Conservation (phyloP, 2,888 invertebrate species). For the Tenthredo amoena region DNA sequence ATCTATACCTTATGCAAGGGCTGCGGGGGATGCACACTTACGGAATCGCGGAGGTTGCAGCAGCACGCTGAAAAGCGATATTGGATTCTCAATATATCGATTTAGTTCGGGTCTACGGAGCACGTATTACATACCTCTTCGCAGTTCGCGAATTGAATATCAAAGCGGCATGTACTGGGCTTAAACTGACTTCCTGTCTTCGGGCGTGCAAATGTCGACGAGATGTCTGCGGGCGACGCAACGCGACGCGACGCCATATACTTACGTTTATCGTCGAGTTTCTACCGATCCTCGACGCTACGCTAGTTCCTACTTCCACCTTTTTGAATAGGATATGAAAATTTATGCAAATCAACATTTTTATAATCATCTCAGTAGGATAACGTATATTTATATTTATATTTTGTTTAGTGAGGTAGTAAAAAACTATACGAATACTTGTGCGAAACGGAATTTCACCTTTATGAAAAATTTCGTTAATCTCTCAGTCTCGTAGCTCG, state of each 20-base stretch:
- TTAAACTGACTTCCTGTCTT: conserved; percentile 44
- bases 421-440: background rate
- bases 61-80: background rate
- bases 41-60: background rate
- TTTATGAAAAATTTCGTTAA: background rate
- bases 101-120: conserved; percentile 31
- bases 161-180: conserved; percentile 37
- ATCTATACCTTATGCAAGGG: background rate
- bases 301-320: background rate
- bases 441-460: background rate
- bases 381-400: background rate
- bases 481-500: background rate
- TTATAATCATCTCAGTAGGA: background rate
- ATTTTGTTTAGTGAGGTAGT: background rate
- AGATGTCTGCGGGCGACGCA: conserved; percentile 12
- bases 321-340: background rate
- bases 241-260: background rate
- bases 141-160: conserved; percentile 49
- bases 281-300: background rate
- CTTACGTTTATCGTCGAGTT: background rate
- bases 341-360: background rate
- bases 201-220: conserved; percentile 7
- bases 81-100: conserved; percentile 41
- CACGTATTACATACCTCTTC: conserved; percentile 52
- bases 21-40: background rate